A percentile compares a stretch with the other conserved stretches of the same genome.
These are phyloP conservation scores for Semicossyphus pulcher DNA, from an alignment of 2,113 vertebrate genomes.

Conservation along the genomic window DNA sequence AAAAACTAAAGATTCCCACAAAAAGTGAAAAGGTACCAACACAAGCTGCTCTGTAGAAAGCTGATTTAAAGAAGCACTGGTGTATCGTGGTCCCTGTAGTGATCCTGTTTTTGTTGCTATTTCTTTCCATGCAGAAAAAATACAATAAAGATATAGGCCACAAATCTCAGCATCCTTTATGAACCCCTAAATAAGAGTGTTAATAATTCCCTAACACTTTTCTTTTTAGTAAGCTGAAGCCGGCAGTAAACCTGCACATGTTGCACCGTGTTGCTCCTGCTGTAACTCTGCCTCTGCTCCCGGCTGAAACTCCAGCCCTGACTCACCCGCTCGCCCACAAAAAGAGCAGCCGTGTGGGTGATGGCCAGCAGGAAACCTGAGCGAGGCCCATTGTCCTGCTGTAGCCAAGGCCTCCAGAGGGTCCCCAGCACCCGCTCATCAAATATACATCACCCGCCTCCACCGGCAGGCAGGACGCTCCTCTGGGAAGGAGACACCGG, in stretches of 20 bases:
- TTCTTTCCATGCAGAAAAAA: no score
- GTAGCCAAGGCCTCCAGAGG: constrained; percentile 60
- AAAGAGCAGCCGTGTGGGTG: constrained; percentile 65
- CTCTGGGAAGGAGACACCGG: constrained; percentile 60
- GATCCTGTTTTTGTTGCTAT: no score
- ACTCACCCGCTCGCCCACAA: constrained; percentile 38
- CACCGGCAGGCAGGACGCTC: constrained; percentile 56
- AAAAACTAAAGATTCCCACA: no score
- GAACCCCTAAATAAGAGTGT: no score
- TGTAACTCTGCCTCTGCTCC: constrained; percentile 55
- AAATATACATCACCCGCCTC: constrained; percentile 82
- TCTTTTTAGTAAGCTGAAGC: no score
- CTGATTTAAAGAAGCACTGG: no score
- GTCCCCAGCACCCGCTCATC: constrained; percentile 80
- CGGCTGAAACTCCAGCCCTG: constrained; percentile 69
- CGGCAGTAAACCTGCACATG: not conserved
- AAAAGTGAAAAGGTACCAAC: no score
- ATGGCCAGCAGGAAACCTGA: constrained; percentile 78
- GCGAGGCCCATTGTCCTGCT: constrained; percentile 76
- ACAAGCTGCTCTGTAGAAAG: no score
- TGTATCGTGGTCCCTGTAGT: no score
- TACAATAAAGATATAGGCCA: no score
- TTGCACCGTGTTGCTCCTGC: not conserved
- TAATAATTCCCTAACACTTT: no score
- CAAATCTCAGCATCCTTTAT: no score